Percentiles rank a stretch among this genome's conserved stretches.
phyloP scores from a whole-genome alignment of 2,888 invertebrate species.

The Parnassius apollo region DNA sequence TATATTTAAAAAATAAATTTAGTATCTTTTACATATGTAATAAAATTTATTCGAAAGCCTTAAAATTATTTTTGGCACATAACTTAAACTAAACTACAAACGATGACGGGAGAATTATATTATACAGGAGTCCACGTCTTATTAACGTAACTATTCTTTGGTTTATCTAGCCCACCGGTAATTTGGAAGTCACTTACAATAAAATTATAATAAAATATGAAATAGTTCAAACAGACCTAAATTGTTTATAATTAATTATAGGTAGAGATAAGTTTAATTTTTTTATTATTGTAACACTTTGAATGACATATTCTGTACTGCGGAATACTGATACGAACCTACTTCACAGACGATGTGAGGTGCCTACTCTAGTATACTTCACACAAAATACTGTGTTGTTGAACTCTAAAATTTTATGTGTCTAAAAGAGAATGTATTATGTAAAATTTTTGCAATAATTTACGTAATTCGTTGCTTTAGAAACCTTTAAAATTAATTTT shows the following conservation, averaged over 20 bases:
- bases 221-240: conserved; percentile 57
- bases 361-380: conserved; percentile 12
- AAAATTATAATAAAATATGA: conserved; percentile 61
- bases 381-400: conserved; percentile 24
- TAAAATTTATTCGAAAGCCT: conserved; percentile 52
- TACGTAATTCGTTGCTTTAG: conserved; percentile 74
- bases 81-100: conserved; percentile 49
- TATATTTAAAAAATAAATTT: conserved; percentile 58
- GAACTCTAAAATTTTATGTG: conserved; percentile 12
- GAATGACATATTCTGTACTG: conserved; percentile 12
- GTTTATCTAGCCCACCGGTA: conserved; percentile 78
- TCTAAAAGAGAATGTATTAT: conserved; percentile 29
- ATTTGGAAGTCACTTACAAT: conserved; percentile 54
- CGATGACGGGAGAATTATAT: conserved; percentile 66
- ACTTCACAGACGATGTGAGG: conserved; percentile 10
- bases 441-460: conserved; percentile 47
- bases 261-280: conserved; percentile 27
- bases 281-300: conserved; percentile 35
- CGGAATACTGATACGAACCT: conserved; percentile 24
- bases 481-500: conserved; percentile 70
- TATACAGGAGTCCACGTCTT: conserved; percentile 65
- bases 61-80: conserved; percentile 69
- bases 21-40: conserved; percentile 39
- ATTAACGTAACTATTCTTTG: conserved; percentile 70
- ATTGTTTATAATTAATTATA: conserved; percentile 33